Percentiles rank a stretch among this genome's conserved stretches.
phyloP scores from a whole-genome alignment of 1,140 invertebrate genomes.

The Trichonephila clavata region DNA sequence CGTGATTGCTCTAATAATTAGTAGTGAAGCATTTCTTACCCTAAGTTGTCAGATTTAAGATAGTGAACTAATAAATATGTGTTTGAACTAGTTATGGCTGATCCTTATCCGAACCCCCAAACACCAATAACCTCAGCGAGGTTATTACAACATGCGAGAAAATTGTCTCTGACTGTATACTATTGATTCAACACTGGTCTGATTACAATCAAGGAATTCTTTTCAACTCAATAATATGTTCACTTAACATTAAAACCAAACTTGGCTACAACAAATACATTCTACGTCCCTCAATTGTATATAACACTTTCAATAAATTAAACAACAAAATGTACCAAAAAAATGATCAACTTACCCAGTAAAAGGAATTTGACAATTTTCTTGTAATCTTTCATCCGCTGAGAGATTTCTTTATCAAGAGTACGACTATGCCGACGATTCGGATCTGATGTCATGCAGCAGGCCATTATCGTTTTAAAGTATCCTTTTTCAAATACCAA shows the following conservation, averaged over 20 bases:
- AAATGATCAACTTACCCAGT: conserved; percentile 81
- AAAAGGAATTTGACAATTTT: conserved; percentile 86
- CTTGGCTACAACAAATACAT: background rate
- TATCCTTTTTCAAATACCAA: background rate
- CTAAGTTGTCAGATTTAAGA: no score
- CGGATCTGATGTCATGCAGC: conserved; percentile 57
- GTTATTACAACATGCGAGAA: no score
- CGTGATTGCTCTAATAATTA: no score
- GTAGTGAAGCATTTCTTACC: no score
- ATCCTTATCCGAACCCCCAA: no score
- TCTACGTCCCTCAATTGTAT: background rate
- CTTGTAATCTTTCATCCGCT: conserved; percentile 80
- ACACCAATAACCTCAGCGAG: no score
- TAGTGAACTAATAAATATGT: no score
- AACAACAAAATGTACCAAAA: background rate
- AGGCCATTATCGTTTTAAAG: conserved; percentile 39
- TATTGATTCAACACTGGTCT: no score
- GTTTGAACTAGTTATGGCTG: no score
- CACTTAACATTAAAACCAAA: background rate
- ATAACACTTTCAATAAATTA: background rate
- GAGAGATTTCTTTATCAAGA: conserved; percentile 80
- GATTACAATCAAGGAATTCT: no score
- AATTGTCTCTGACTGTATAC: no score
- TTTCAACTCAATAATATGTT: no score
- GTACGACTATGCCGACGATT: conserved; percentile 78